Evolutionary conservation across 1,140 invertebrate species (phyloP).

Genomic region (Drosophila nigrodunni): DNA sequence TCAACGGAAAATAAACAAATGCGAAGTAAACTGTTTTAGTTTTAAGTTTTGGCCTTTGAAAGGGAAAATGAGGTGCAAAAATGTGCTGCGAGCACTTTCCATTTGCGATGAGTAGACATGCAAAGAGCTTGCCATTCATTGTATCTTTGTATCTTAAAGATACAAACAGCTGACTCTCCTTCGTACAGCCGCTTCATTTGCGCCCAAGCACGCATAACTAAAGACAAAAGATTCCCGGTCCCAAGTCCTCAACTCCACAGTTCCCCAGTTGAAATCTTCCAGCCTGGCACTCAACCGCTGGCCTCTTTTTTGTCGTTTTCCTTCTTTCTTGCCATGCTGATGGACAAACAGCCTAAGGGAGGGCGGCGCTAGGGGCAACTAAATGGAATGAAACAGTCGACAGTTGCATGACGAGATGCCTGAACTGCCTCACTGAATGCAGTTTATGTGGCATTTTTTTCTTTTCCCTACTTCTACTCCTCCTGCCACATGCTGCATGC

Average conservation of each 20-base stretch:
- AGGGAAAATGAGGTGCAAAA: conserved; percentile 79
- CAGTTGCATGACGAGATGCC: conserved; percentile 79
- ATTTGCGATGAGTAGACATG: conserved; percentile 61
- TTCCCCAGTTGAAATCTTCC: conserved; percentile 49
- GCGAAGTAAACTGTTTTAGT: conserved; percentile 18
- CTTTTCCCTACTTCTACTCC: background rate
- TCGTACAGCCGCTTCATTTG: conserved; percentile 73
- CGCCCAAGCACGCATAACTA: conserved; percentile 77
- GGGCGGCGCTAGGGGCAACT: background rate
- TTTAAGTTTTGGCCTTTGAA: conserved; percentile 36
- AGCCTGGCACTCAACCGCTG: conserved; percentile 62
- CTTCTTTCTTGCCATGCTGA: conserved; percentile 28
- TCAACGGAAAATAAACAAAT: conserved; percentile 71
- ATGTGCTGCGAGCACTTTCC: conserved; percentile 68
- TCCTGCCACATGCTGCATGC: conserved; percentile 50
- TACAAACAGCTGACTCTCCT: conserved; percentile 69
- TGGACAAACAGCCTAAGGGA: conserved; percentile 56
- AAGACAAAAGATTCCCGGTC: conserved; percentile 66
- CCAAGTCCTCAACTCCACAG: conserved; percentile 1
- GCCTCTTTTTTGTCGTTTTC: conserved; percentile 66
- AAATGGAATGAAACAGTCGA: conserved; percentile 56
- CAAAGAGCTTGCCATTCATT: conserved; percentile 13
- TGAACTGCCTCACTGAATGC: conserved; percentile 59
- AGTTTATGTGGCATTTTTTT: conserved; percentile 59
- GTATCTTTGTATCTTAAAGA: conserved; percentile 69